Conservation (phyloP, 92 coral and sea anemone genomes). For the Epizoanthus ramosus region DNA sequence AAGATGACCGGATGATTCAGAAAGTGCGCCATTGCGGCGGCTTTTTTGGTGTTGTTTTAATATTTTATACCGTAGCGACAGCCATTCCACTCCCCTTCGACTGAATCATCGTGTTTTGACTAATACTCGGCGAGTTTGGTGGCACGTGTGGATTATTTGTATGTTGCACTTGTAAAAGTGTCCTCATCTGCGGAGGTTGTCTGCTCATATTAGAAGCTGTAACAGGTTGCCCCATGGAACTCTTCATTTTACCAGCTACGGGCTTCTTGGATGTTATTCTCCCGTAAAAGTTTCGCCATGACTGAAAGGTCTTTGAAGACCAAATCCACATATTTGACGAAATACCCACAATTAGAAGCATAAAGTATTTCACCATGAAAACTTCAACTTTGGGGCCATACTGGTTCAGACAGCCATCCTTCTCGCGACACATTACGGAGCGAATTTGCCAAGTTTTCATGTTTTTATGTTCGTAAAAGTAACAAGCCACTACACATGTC, state of each 20-base stretch:
- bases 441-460: conserved; percentile 78
- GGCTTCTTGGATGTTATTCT: conserved; percentile 60
- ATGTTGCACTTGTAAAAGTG: conserved; percentile 23
- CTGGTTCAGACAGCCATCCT: conserved; percentile 58
- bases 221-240: conserved; percentile 28
- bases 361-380: conserved; percentile 88
- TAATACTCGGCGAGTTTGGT: conserved; percentile 31
- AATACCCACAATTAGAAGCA: conserved; percentile 91
- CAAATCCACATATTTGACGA: conserved; percentile 99
- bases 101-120: conserved; percentile 35
- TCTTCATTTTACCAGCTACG: conserved; percentile 33
- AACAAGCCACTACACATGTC: conserved; percentile 88
- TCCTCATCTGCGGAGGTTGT: conserved; percentile 20
- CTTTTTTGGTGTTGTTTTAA: neutral
- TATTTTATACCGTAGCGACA: conserved; percentile 69
- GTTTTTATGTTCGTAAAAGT: conserved; percentile 89
- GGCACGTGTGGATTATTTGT: conserved; percentile 13
- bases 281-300: conserved; percentile 84
- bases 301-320: conserved; percentile 91
- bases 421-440: conserved; percentile 70
- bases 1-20: conserved; percentile 1
- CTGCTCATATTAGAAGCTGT: neutral
- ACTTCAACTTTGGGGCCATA: conserved; percentile 87
- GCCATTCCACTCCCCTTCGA: conserved; percentile 73
- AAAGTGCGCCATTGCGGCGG: neutral